A percentile compares a stretch with the other conserved stretches of the same genome.
Evolutionary conservation across 2,113 vertebrate genomes (phyloP).

Genomic region (Poecile atricapillus): DNA sequence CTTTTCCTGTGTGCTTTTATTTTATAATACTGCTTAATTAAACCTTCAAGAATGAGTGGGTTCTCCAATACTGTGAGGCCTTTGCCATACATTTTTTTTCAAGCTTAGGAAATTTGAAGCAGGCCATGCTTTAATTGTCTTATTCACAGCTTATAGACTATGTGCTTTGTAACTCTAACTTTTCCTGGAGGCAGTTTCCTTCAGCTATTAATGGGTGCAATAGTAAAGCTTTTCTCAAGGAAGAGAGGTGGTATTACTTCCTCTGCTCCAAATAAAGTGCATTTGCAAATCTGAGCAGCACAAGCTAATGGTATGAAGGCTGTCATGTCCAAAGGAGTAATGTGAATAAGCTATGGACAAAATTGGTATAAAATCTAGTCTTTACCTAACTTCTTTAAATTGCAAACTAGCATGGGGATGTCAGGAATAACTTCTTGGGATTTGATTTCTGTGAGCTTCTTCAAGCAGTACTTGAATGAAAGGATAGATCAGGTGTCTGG

Average conservation of each 20-base stretch:
- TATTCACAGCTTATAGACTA: not conserved
- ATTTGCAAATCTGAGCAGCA: not conserved
- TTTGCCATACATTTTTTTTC: not conserved
- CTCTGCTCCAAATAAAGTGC: not conserved
- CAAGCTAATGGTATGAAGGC: not conserved
- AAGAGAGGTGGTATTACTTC: not conserved
- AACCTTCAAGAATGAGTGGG: not conserved
- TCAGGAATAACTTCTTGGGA: not conserved
- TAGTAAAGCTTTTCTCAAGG: not conserved
- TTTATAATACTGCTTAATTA: not conserved
- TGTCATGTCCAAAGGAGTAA: not conserved
- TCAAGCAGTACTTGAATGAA: not conserved
- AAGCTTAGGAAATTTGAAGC: not conserved
- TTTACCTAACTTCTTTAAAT: not conserved
- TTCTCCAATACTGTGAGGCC: not conserved
- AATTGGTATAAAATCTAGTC: not conserved
- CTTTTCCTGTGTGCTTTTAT: not conserved
- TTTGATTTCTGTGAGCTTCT: not conserved
- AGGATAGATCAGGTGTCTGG: not conserved
- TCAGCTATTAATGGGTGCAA: not conserved
- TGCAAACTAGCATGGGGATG: not conserved
- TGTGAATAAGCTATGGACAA: not conserved
- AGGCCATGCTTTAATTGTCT: not conserved
- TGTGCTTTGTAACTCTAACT: not conserved
- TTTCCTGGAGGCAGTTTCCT: not conserved